phyloP scores from a whole-genome alignment of 1,140 invertebrate species.

The Acyrthosiphon pisum region DNA sequence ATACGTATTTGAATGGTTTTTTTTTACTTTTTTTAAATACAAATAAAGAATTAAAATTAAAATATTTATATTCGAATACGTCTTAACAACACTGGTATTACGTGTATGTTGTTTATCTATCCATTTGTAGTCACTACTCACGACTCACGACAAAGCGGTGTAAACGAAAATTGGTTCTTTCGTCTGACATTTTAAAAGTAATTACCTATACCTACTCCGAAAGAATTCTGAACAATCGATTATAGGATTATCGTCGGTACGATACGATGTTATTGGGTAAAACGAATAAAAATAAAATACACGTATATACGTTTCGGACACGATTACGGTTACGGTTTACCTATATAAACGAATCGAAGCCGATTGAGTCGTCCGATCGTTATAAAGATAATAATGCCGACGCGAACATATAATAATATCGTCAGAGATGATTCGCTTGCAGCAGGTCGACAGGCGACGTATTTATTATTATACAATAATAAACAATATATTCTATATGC shows the following conservation, averaged over 20 bases:
- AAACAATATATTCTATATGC: not conserved
- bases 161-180: constrained; percentile 1
- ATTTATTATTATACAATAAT: not conserved
- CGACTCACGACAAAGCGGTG: not conserved
- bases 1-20: not conserved
- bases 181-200: not conserved
- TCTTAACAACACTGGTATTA: not conserved
- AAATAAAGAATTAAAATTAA: not conserved
- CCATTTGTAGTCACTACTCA: not conserved
- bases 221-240: constrained; percentile 15
- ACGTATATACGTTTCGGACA: not conserved
- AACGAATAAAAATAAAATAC: not conserved
- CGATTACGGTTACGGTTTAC: not conserved
- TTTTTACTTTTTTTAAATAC: not conserved
- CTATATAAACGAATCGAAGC: not conserved
- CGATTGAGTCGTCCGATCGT: not conserved
- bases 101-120: not conserved
- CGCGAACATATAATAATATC: not conserved
- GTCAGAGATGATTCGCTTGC: not conserved
- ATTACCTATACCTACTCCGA: not conserved
- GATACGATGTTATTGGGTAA: not conserved
- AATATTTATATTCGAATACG: not conserved
- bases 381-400: constrained; percentile 2
- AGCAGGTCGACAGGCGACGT: not conserved
- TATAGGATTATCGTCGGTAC: not conserved